Conservation (phyloP, 2,888 invertebrate genomes). For the Dendrolimus pini region DNA sequence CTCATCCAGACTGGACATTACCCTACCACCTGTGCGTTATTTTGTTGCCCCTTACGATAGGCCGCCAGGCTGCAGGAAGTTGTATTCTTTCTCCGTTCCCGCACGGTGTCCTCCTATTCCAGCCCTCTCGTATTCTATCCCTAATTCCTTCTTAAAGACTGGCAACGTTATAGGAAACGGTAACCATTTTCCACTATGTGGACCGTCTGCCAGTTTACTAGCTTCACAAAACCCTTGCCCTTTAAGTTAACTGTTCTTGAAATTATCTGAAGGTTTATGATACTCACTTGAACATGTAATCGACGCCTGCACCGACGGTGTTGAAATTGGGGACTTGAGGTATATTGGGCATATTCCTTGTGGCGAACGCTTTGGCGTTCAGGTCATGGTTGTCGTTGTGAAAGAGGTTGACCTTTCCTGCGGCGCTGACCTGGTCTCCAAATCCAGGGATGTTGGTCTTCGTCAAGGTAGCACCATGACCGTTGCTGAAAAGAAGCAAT, state of each 20-base stretch:
- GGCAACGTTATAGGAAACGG: too few relatives aligned
- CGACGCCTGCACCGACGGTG: conserved; percentile 25
- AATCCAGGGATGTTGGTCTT: conserved; percentile 28
- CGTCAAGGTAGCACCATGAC: conserved; percentile 24
- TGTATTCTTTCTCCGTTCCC: too few relatives aligned
- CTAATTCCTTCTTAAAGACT: too few relatives aligned
- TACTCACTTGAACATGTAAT: conserved; percentile 28
- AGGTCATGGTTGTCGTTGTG: conserved; percentile 29
- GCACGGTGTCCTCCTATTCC: neutral
- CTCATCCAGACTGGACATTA: neutral
- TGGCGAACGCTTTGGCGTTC: conserved; percentile 25
- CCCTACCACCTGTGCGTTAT: too few relatives aligned
- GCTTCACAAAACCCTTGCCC: too few relatives aligned
- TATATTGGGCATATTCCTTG: conserved; percentile 24
- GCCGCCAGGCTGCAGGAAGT: too few relatives aligned
- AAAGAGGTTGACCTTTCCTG: conserved; percentile 30
- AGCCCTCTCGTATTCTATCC: neutral
- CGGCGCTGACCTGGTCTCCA: conserved; percentile 32
- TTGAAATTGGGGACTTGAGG: conserved; percentile 25
- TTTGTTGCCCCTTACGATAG: too few relatives aligned
- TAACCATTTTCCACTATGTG: too few relatives aligned
- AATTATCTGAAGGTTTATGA: too few relatives aligned
- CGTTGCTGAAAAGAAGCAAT: conserved; percentile 18
- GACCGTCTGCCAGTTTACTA: too few relatives aligned
- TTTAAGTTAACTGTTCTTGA: too few relatives aligned